Evolutionary conservation across 2,113 vertebrate species (phyloP), one percentile per base, ranked within the genome.

Genomic region (Motacilla tschutschensis): DNA sequence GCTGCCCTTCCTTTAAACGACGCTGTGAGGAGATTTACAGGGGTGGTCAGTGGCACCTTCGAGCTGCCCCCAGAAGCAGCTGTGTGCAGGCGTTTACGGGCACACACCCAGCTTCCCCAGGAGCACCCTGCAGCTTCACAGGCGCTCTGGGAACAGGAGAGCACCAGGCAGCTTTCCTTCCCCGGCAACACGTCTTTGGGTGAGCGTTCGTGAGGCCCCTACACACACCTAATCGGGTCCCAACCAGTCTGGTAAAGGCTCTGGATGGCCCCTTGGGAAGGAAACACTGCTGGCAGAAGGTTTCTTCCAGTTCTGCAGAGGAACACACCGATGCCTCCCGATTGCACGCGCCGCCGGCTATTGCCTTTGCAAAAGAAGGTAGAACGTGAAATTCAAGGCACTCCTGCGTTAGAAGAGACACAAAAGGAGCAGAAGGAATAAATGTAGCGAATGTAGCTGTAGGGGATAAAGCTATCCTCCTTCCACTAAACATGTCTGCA

Each of bases 171-270:
- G 36, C 17, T 62, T 40, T 83, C 43, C 14, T 75, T 75, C 58
- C n/a, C 38, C 35, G 33, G 50, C 13, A 54, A 3, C 2, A 1
- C 3, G 16, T 29, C 33, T 36, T 33, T 51, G 33, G 74, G 25
- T 36, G 44, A 25, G 36, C 12, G 26, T 9, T 60, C 25, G 4
- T 19, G 19, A 44, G 33, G 6, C 19, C 47, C 31, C n/a, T 3
- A 10, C 12, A 25, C 25, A 41, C 13, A 3, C 10, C 15, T 47
- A 18, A 15, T 5, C 0, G 0, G 11, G 15, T 25, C 54, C 21
- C 24, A 47, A 1, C 0, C 36, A 21, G 6, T 36, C 60, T 33
- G 50, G 17, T 26, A n/a, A 62, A 70, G 35, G 51, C 4, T 79
- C 55, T 50, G 40, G 14, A 12, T 22, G 8, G 2, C 11, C 47